Evolutionary conservation across 2,113 vertebrate genomes (phyloP).

Genomic region (Eptesicus fuscus): DNA sequence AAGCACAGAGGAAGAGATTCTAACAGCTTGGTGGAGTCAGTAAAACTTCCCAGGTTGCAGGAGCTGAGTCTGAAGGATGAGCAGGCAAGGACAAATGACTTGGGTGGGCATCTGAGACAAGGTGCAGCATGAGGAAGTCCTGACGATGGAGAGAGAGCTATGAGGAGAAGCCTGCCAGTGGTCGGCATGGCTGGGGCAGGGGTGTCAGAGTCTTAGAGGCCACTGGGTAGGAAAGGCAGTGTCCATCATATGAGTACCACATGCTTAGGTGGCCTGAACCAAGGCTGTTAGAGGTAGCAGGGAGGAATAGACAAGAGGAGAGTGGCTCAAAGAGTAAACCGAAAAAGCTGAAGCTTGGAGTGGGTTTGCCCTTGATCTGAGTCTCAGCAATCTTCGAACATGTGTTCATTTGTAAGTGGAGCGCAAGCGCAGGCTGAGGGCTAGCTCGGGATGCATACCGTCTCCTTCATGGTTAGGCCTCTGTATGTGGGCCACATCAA

Average conservation of each 20-base stretch:
- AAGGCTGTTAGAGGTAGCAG: not conserved
- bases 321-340: not conserved
- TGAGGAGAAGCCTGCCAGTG: not conserved
- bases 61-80: not conserved
- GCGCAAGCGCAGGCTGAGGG: not conserved
- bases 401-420: not conserved
- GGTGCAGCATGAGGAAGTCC: not conserved
- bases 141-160: not conserved
- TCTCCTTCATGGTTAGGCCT: not conserved
- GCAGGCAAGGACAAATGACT: not conserved
- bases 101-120: not conserved
- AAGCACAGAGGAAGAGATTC: not conserved
- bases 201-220: not conserved
- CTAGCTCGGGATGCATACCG: not conserved
- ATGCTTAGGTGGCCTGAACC: not conserved
- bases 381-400: not conserved
- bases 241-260: not conserved
- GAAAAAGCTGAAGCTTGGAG: not conserved
- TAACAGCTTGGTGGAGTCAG: not conserved
- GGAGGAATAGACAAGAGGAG: not conserved
- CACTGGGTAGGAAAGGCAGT: not conserved
- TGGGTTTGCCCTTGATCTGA: not conserved
- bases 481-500: not conserved
- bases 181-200: not conserved
- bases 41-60: not conserved